Percentiles rank a stretch among this genome's conserved stretches.
Conservation (phyloP, 2,113 vertebrate species). For the Globicephala melas region DNA sequence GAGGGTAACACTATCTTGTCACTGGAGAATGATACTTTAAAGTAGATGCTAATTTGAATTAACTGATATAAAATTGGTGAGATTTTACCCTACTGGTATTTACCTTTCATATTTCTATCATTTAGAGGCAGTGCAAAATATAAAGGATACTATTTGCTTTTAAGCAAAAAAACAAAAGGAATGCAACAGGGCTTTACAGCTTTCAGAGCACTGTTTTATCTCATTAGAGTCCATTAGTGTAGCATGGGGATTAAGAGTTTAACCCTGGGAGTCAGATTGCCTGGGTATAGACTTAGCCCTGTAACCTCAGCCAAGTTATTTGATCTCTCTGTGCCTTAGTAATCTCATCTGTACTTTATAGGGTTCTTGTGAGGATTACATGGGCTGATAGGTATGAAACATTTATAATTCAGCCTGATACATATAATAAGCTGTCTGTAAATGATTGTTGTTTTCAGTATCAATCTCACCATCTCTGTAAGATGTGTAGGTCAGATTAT, state of each 20-base stretch:
- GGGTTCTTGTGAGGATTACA: not conserved
- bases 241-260: not conserved
- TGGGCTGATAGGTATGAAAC: not conserved
- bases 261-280: not conserved
- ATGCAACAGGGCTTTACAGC: not conserved
- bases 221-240: not conserved
- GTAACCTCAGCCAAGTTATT: constrained; percentile 1
- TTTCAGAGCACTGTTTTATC: constrained; percentile 8
- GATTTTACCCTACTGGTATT: not conserved
- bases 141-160: not conserved
- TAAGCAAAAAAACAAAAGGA: constrained; percentile 27
- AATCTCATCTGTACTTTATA: not conserved
- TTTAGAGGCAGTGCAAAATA: not conserved
- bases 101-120: not conserved
- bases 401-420: constrained; percentile 14
- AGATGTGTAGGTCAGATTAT: not conserved
- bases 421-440: not conserved
- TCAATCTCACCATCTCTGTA: not conserved
- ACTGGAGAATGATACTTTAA: not conserved
- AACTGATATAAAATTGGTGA: not conserved
- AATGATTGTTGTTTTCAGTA: not conserved
- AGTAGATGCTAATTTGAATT: constrained; percentile 8
- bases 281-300: not conserved
- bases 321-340: not conserved
- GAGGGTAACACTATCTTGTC: not conserved